A percentile compares a stretch with the other conserved stretches of the same genome.
These are phyloP conservation scores for Dynastes tityus DNA, from an alignment of 2,888 invertebrate genomes.

Conservation along the genomic window DNA sequence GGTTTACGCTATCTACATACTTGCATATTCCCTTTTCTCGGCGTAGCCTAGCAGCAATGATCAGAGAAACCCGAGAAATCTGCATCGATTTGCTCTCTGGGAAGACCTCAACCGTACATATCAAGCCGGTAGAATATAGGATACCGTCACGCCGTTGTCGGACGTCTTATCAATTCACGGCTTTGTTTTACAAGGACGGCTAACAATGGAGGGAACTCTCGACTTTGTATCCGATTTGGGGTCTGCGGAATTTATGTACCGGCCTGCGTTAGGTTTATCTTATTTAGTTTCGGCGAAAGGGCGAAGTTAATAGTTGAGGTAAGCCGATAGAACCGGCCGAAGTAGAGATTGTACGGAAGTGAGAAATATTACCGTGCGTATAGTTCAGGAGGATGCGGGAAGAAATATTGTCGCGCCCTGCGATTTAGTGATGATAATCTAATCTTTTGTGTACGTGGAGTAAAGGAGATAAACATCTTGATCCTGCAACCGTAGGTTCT, in stretches of 20 bases:
- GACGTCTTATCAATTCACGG: slow-evolving; percentile 41
- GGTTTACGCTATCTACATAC: neutral
- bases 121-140: neutral
- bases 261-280: slow-evolving; percentile 33
- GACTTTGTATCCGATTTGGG: slow-evolving; percentile 38
- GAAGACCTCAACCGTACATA: neutral
- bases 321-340: neutral
- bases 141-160: slow-evolving; percentile 19
- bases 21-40: neutral
- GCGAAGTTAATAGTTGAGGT: slow-evolving; percentile 2
- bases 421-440: too few species aligned
- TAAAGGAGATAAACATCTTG: too few species aligned
- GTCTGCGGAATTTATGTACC: slow-evolving; percentile 31
- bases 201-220: slow-evolving; percentile 29
- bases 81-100: slow-evolving; percentile 8
- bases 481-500: too few species aligned
- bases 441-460: too few species aligned
- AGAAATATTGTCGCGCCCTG: too few species aligned
- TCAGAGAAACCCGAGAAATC: slow-evolving; percentile 13
- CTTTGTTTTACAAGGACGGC: slow-evolving; percentile 38
- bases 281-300: slow-evolving; percentile 18
- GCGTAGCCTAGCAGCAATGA: neutral
- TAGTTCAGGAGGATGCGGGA: neutral
- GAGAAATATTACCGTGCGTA: neutral
- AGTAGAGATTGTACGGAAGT: neutral